These are phyloP conservation scores for Monochamus alternatus DNA, from an alignment of 2,888 invertebrate species.

Conservation along the genomic window DNA sequence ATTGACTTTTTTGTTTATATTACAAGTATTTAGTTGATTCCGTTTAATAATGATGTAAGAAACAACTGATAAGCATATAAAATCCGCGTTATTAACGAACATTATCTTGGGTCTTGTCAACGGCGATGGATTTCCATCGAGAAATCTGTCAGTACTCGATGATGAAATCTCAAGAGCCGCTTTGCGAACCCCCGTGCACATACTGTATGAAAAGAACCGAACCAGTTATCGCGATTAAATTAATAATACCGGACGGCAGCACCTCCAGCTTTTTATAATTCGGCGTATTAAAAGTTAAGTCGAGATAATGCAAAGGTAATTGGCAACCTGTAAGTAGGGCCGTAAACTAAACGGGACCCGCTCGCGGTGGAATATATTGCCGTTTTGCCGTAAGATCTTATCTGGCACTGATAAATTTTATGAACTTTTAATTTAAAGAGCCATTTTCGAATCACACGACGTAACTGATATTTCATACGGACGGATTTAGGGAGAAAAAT, in stretches of 20 bases:
- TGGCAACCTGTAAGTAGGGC: slow-evolving; percentile 9
- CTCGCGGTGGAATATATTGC: neutral
- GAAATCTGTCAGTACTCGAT: too few species aligned
- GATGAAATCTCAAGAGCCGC: too few species aligned
- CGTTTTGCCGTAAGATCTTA: slow-evolving; percentile 8
- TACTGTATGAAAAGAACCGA: neutral
- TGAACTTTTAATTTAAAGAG: slow-evolving; percentile 13
- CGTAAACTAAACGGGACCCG: neutral
- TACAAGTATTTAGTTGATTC: too few species aligned
- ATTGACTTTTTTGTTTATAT: too few species aligned
- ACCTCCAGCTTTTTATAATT: slow-evolving; percentile 6
- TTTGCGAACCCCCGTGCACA: too few species aligned
- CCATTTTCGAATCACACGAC: slow-evolving; percentile 9
- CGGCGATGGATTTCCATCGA: too few species aligned
- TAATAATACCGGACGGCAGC: neutral
- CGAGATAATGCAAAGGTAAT: slow-evolving; percentile 5
- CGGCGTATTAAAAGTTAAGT: slow-evolving; percentile 4
- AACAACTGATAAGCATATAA: too few species aligned
- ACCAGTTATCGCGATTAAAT: neutral
- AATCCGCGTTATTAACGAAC: too few species aligned
- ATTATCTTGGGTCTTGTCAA: too few species aligned
- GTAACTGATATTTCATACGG: slow-evolving; percentile 7
- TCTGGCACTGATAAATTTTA: slow-evolving; percentile 10
- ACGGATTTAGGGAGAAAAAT: neutral
- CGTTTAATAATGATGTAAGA: too few species aligned